Evolutionary conservation across 2,888 invertebrate species (phyloP), one percentile per base, ranked within the genome.

Genomic region (Diploptera punctata): DNA sequence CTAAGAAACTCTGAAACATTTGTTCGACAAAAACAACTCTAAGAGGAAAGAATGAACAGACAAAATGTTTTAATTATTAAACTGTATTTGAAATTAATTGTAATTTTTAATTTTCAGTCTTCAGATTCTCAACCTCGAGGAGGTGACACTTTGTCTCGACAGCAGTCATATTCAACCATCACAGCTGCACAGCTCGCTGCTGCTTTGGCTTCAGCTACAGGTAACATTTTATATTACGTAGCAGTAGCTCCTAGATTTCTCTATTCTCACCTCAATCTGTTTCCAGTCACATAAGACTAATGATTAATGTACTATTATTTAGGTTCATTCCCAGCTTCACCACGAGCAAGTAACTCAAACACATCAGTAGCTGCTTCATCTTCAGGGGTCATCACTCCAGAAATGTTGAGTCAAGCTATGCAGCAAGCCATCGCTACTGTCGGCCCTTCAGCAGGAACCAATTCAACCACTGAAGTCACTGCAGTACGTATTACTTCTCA

Each of bases 351-450:
- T 29, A 16, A 79, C 24, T 69, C 76, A 9, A 16, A 3, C 77
- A 78, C 69, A 3, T 73, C 79, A 3, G 78, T 78, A 69, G 75
- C 68, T 19, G 68, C 31, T 2, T 24, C 57, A 4, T 54, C 68
- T 9, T 78, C 77, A 57, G 79, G 78, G 38, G 78, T 89, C 52
- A 93, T 94, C 68, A 92, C 94, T 0, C 86, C 89, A 0, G 93
- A 93, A 80, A 91, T 93, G 88, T 92, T 95, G 80, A 91, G 88
- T 68, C 91, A 90, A 80, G 94, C 94, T 4, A 89, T 93, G 81
- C 87, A 89, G 70, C 91, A 91, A 77, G 93, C 92, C 16, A 76
- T 81, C 72, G 80, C 81, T 38, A 76, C 73, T 60, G 2, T 87
- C 91, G 74, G 85, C 80, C 71, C 82, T 26, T 21, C 74, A 76